phyloP scores from a whole-genome alignment of 1,140 invertebrate species.

The Drosophila eugracilis region DNA sequence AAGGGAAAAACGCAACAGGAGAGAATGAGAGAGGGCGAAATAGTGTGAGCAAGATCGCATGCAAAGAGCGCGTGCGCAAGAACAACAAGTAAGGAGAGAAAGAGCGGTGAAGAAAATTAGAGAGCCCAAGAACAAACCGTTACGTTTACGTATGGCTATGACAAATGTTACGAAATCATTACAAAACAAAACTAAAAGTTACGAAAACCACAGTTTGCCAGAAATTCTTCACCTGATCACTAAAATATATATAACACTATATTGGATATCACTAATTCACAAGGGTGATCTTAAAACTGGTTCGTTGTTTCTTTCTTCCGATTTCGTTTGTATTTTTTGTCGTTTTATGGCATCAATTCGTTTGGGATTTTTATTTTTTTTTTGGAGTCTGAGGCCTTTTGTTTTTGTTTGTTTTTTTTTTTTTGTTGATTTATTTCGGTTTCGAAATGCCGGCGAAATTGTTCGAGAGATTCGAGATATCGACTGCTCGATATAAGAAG shows the following conservation, averaged over 20 bases:
- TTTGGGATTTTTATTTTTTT: conserved; percentile 9
- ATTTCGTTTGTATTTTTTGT: conserved; percentile 25
- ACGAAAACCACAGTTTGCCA: conserved; percentile 40
- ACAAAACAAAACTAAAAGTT: conserved; percentile 71
- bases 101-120: conserved; percentile 23
- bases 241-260: conserved; percentile 1
- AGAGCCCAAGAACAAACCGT: conserved; percentile 48
- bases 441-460: conserved; percentile 58
- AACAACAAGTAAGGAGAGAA: no score
- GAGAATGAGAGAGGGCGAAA: conserved; percentile 7
- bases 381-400: conserved; percentile 26
- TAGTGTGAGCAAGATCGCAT: conserved; percentile 9
- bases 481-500: conserved; percentile 67
- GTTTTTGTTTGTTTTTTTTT: conserved; percentile 12
- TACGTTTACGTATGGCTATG: conserved; percentile 62
- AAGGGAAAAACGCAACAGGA: conserved; percentile 40
- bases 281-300: conserved; percentile 10
- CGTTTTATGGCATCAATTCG: conserved; percentile 33
- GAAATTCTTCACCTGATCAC: conserved; percentile 6
- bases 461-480: conserved; percentile 46
- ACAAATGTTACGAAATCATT: conserved; percentile 80
- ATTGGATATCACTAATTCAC: conserved; percentile 20
- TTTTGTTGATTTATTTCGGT: conserved; percentile 15
- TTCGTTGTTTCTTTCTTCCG: conserved; percentile 11
- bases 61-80: conserved; percentile 54